These are phyloP conservation scores for Crepidodera aurea DNA, from an alignment of 2,888 invertebrate genomes.

Conservation along the genomic window DNA sequence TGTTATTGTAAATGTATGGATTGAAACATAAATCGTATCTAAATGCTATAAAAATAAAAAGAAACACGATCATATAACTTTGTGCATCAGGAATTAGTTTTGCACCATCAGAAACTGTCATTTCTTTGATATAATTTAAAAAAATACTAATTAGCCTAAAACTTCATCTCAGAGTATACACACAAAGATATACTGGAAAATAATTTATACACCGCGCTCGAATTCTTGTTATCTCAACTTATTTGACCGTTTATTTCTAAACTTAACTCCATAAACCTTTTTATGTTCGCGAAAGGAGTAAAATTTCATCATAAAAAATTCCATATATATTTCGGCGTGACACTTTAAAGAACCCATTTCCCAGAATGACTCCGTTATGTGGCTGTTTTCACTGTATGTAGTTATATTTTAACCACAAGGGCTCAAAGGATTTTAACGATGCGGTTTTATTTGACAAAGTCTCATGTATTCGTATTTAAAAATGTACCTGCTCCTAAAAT, in stretches of 20 bases:
- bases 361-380: background rate
- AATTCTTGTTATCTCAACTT: too few species aligned
- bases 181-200: too few species aligned
- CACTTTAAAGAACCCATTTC: background rate
- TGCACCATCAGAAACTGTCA: too few species aligned
- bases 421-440: slow-evolving; percentile 12
- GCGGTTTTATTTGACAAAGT: background rate
- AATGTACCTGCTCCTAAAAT: background rate
- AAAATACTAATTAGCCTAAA: too few species aligned
- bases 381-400: background rate
- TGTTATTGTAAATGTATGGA: too few species aligned
- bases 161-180: too few species aligned
- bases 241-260: background rate
- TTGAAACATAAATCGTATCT: too few species aligned
- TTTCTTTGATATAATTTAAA: too few species aligned
- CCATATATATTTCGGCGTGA: slow-evolving; percentile 1
- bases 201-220: too few species aligned
- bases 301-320: background rate
- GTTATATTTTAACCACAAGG: slow-evolving; percentile 12
- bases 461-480: background rate
- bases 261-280: background rate
- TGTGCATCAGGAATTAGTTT: too few species aligned
- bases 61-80: too few species aligned
- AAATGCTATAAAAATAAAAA: too few species aligned
- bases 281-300: background rate